Evolutionary conservation across 2,888 invertebrate genomes (phyloP).

Genomic region (Sthenelais limicola): DNA sequence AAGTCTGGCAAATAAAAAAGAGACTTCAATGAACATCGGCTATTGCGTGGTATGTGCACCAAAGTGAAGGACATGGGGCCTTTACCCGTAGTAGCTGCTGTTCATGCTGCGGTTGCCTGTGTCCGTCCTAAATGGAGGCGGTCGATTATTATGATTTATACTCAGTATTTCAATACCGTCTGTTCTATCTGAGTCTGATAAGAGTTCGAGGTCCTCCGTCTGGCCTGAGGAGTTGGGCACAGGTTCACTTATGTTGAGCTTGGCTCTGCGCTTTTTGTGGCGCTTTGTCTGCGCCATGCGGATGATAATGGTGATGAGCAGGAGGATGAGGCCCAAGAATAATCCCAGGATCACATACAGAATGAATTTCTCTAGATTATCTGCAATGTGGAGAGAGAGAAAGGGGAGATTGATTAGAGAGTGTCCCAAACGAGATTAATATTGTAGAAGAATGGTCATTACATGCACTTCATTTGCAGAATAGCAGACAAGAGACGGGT

Average conservation of each 20-base stretch:
- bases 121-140: constrained; percentile 36
- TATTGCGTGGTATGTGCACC: too few relatives aligned
- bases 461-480: too few relatives aligned
- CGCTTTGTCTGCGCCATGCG: constrained; percentile 41
- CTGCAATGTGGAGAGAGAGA: constrained; percentile 41
- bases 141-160: constrained; percentile 38
- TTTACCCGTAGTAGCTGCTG: constrained; percentile 38
- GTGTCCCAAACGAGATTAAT: neutral
- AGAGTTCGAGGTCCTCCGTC: constrained; percentile 32
- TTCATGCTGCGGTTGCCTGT: constrained; percentile 39
- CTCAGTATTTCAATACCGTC: constrained; percentile 41
- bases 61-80: too few relatives aligned
- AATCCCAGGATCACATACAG: constrained; percentile 48
- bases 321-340: constrained; percentile 44
- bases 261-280: constrained; percentile 24
- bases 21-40: too few relatives aligned
- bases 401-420: neutral
- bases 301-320: constrained; percentile 45
- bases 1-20: too few relatives aligned
- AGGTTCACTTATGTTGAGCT: constrained; percentile 42
- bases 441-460: neutral
- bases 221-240: constrained; percentile 36
- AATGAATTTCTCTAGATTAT: constrained; percentile 49
- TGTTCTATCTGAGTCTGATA: constrained; percentile 35
- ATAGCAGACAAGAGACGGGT: too few relatives aligned